phyloP scores from a whole-genome alignment of 1,140 invertebrate genomes.

The Argopecten irradians region DNA sequence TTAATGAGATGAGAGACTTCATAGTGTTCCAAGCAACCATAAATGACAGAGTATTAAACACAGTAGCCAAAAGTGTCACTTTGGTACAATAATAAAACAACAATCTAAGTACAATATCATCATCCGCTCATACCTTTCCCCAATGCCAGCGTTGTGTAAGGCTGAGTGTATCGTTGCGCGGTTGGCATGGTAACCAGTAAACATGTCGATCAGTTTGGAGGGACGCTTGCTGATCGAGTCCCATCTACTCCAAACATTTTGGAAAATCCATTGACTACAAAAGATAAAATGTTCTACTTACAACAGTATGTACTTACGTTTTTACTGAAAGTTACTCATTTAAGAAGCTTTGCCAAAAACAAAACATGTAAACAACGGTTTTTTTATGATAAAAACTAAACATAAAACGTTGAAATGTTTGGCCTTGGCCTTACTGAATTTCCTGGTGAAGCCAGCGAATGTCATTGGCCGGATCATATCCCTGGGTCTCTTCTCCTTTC shows the following conservation, averaged over 20 bases:
- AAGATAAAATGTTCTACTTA: background rate
- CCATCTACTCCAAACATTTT: slow-evolving; percentile 61
- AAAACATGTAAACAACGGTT: background rate
- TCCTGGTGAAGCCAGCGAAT: slow-evolving; percentile 57
- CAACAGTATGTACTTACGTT: too few relatives aligned
- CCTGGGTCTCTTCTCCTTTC: slow-evolving; percentile 56
- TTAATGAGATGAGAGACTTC: too few relatives aligned
- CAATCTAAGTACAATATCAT: background rate
- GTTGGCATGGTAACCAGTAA: slow-evolving; percentile 64
- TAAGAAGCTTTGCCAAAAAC: too few relatives aligned
- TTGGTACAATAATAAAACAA: too few relatives aligned
- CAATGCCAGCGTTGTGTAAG: slow-evolving; percentile 54
- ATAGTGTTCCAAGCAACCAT: too few relatives aligned
- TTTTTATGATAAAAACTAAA: background rate
- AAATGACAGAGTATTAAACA: too few relatives aligned
- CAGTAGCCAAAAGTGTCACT: too few relatives aligned
- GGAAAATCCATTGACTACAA: slow-evolving; percentile 61
- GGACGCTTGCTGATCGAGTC: slow-evolving; percentile 54
- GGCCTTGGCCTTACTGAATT: slow-evolving; percentile 50
- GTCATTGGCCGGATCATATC: slow-evolving; percentile 56
- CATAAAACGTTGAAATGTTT: background rate
- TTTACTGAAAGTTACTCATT: background rate
- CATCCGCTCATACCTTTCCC: slow-evolving; percentile 49
- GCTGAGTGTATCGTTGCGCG: slow-evolving; percentile 52
- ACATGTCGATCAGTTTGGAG: slow-evolving; percentile 60